phyloP scores from a whole-genome alignment of 2,113 vertebrate species.

The Zosterops japonicus region DNA sequence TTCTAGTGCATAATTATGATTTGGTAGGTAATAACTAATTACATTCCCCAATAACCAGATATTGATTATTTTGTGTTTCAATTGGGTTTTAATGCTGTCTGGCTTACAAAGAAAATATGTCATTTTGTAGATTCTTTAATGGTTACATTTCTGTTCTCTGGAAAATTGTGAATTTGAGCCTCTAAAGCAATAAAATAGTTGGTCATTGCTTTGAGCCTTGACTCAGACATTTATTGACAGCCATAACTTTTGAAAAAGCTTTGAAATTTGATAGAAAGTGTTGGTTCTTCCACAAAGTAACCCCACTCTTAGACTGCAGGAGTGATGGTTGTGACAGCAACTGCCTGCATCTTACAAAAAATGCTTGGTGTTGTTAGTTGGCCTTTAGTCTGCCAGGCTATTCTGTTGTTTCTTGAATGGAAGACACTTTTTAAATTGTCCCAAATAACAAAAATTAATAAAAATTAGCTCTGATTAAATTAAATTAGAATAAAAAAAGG shows the following conservation, averaged over 20 bases:
- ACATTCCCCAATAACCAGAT: not conserved
- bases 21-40: not conserved
- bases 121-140: not conserved
- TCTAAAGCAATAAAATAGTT: not conserved
- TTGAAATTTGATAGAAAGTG: not conserved
- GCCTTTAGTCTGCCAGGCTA: not conserved
- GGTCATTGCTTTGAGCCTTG: not conserved
- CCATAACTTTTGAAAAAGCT: not conserved
- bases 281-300: not conserved
- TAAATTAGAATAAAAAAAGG: not conserved
- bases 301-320: not conserved
- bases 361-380: not conserved
- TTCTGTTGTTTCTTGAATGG: not conserved
- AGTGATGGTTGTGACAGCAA: not conserved
- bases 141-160: not conserved
- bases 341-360: not conserved
- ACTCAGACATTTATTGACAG: not conserved
- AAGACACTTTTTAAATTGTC: not conserved
- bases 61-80: not conserved
- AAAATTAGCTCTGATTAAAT: not conserved
- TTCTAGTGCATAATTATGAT: not conserved
- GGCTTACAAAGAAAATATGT: not conserved
- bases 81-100: not conserved
- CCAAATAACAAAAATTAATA: not conserved
- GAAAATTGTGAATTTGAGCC: not conserved